Percentiles rank a stretch among this genome's conserved stretches.
These are phyloP conservation scores for Meles meles DNA, from an alignment of 2,113 vertebrate species.

Conservation along the genomic window DNA sequence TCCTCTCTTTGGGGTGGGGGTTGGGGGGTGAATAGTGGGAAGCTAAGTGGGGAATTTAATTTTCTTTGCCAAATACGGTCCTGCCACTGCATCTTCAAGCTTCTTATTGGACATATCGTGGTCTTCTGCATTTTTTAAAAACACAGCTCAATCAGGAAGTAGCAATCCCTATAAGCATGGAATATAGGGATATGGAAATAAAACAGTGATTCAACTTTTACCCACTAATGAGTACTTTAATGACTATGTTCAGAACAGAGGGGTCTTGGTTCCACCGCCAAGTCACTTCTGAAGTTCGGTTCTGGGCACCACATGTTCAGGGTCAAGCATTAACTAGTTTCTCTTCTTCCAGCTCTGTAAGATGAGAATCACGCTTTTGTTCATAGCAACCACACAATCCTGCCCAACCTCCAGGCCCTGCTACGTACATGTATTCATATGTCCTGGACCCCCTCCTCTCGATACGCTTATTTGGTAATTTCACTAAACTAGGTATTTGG, in stretches of 20 bases:
- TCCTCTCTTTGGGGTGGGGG: neutral
- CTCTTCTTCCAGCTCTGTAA: neutral
- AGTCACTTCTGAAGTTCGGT: neutral
- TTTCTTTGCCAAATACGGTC: neutral
- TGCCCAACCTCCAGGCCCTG: neutral
- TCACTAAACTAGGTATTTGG: neutral
- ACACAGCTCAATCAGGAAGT: neutral
- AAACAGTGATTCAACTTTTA: neutral
- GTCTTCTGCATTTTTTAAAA: neutral
- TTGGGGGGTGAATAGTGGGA: too few species aligned
- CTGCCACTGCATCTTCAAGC: neutral
- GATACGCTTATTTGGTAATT: neutral
- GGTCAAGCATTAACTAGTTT: neutral
- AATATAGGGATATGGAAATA: neutral
- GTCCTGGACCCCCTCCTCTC: neutral
- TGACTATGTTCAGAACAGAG: neutral
- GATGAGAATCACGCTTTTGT: neutral
- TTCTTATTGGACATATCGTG: neutral
- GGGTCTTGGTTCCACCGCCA: neutral
- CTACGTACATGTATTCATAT: rapidly evolving
- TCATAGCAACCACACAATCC: too few species aligned
- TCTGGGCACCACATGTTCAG: neutral
- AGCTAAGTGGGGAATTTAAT: neutral
- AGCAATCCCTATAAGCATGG: neutral
- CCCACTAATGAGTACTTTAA: neutral